A percentile compares a stretch with the other conserved stretches of the same genome.
Conservation (phyloP, 2,888 invertebrate species). For the Eristalis intricaria region DNA sequence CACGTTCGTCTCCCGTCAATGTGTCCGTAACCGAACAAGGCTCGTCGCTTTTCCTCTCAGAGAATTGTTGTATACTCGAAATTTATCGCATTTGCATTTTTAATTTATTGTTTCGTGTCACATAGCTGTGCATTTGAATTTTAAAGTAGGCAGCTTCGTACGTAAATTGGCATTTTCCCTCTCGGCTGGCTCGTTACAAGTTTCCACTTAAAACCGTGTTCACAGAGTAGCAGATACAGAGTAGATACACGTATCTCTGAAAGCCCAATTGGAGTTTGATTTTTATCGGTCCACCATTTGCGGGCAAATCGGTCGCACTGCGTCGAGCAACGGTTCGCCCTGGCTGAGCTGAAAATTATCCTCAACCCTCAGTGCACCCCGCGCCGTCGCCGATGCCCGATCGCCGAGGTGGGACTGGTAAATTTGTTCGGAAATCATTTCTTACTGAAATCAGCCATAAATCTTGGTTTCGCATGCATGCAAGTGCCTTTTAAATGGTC, state of each 20-base stretch:
- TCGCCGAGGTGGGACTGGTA: constrained; percentile 19
- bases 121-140: constrained; percentile 47
- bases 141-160: constrained; percentile 23
- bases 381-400: constrained; percentile 26
- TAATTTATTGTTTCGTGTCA: constrained; percentile 68
- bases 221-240: constrained; percentile 46
- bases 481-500: constrained; percentile 64
- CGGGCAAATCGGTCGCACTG: constrained; percentile 44
- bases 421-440: constrained; percentile 69
- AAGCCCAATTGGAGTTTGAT: constrained; percentile 64
- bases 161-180: constrained; percentile 45
- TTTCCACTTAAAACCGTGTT: constrained; percentile 34
- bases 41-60: constrained; percentile 29
- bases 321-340: constrained; percentile 19
- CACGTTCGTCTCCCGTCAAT: neutral
- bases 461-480: constrained; percentile 60
- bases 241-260: constrained; percentile 51
- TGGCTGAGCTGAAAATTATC: constrained; percentile 24
- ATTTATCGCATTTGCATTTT: constrained; percentile 69
- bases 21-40: constrained; percentile 3
- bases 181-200: constrained; percentile 16
- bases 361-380: neutral
- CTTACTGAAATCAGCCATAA: constrained; percentile 57
- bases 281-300: constrained; percentile 70
- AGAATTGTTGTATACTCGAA: constrained; percentile 43